Evolutionary conservation across 2,113 vertebrate species (phyloP), one percentile per base, ranked within the genome.

Genomic region (Larimichthys crocea): DNA sequence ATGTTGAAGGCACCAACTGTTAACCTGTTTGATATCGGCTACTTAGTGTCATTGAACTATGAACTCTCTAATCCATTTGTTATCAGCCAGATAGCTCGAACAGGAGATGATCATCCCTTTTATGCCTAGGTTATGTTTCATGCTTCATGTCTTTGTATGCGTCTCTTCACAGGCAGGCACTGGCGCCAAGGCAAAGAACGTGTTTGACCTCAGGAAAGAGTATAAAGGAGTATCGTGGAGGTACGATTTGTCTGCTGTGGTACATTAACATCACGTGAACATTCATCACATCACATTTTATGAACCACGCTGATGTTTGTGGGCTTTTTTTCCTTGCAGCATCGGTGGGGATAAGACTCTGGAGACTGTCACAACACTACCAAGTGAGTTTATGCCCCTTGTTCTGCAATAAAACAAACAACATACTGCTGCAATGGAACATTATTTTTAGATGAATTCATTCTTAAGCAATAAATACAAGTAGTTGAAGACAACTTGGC

Each of bases 161-260:
- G 7, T 7, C 10, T 76, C 10, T 53, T 79, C 67, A 48, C 82
- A 98, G 98, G 91, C 94, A 64, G 97, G 90, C 1, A 83, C 87
- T 16, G 97, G 96, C 31, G 97, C 96, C 24, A 95, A 89, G 72
- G 86, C 94, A 60, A 88, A 85, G 29, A 93, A 83, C 46, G 5
- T 94, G 50, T 55, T 88, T 0, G 72, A 92, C 19, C 56, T 90
- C 4, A 64, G 52, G 29, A 93, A 11, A 15, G 79, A 95, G 10
- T 97, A 96, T 92, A 95, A 82, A 80, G 97, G 96, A 12, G 89
- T 97, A 3, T 96, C 97, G 3, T 99, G 97, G 97, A 98, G 97
- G 97, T 98, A 84, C 7, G 14, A 19, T 5, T 26, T 44, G 4
- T 12, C 12, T 44, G 5, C 4, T 42, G 26, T 3, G 12, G 26